Percentiles rank a stretch among this genome's conserved stretches.
Evolutionary conservation across 2,888 invertebrate species (phyloP).

Genomic region (Maniola hyperantus): DNA sequence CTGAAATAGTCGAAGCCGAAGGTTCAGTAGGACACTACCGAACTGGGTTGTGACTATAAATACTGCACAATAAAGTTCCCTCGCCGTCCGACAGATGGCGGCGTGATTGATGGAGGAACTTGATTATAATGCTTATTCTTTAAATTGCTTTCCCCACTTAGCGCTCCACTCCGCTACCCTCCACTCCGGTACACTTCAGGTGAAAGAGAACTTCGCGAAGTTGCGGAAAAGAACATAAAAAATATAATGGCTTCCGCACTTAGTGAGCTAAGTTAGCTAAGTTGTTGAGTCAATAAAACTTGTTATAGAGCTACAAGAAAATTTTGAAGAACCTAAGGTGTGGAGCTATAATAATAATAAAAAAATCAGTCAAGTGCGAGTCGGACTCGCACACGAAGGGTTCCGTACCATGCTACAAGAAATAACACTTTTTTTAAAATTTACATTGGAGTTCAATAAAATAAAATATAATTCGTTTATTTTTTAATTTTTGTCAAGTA

Average conservation of each 20-base stretch:
- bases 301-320: not conserved
- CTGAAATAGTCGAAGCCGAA: no score
- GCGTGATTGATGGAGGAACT: slow-evolving; percentile 69
- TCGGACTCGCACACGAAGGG: no score
- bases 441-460: no score
- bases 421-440: no score
- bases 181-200: slow-evolving; percentile 27
- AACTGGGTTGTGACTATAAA: slow-evolving; percentile 45
- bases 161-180: slow-evolving; percentile 18
- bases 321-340: not conserved
- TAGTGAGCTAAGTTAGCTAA: not conserved
- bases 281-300: not conserved
- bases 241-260: slow-evolving; percentile 9
- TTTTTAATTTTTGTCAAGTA: no score
- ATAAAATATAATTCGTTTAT: no score
- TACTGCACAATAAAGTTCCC: slow-evolving; percentile 41
- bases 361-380: no score
- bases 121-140: slow-evolving; percentile 66
- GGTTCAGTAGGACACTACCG: no score
- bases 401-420: no score
- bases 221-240: slow-evolving; percentile 8
- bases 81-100: slow-evolving; percentile 62
- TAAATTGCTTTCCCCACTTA: slow-evolving; percentile 37
- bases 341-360: no score
- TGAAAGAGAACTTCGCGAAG: slow-evolving; percentile 22